Percentiles rank a stretch among this genome's conserved stretches.
phyloP scores from a whole-genome alignment of 2,888 invertebrate genomes.

The Metopia argyrocephala region DNA sequence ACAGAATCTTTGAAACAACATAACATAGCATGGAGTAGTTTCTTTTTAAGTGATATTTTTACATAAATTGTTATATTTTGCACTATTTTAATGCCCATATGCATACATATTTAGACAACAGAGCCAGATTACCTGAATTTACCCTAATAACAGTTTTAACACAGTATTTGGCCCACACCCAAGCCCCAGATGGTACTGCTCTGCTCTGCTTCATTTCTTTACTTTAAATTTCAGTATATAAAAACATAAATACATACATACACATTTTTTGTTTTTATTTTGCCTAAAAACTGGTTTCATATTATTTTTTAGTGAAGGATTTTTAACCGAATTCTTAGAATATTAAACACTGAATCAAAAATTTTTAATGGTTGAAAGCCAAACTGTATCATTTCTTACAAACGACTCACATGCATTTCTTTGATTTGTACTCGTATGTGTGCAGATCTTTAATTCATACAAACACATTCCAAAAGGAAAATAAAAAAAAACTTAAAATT shows the following conservation, averaged over 20 bases:
- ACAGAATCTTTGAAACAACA: no score
- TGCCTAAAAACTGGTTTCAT: conserved; percentile 16
- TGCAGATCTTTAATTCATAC: neutral
- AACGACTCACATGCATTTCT: neutral
- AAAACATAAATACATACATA: neutral
- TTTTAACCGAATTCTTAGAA: conserved; percentile 47
- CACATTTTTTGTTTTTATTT: conserved; percentile 38
- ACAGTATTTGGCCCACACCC: no score
- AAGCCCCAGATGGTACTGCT: no score
- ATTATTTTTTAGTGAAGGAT: conserved; percentile 42
- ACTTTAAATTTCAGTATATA: neutral
- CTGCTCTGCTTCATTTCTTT: neutral
- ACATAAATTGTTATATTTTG: no score
- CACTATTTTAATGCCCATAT: no score
- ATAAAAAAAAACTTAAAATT: neutral
- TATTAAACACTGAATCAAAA: conserved; percentile 24
- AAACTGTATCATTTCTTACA: neutral
- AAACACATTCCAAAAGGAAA: neutral
- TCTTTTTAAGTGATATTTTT: no score
- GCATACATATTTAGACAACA: no score
- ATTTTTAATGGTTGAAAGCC: neutral
- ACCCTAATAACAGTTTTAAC: no score
- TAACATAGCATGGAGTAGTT: no score
- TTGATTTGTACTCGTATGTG: neutral
- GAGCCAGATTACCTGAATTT: no score